Conservation (phyloP, 1,140 invertebrate species). For the Paraescarpia echinospica region DNA sequence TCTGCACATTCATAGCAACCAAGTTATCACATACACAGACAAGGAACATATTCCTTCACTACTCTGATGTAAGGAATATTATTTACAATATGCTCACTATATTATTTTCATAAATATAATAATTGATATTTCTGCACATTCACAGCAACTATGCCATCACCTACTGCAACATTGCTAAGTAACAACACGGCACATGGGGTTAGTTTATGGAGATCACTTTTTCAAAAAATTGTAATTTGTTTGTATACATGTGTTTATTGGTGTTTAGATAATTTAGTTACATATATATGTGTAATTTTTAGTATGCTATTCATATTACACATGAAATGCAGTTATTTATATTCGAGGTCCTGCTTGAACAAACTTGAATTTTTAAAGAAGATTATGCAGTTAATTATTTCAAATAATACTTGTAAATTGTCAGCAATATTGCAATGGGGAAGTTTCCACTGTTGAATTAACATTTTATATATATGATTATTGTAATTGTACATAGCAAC, state of each 20-base stretch:
- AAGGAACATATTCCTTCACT: too few species aligned
- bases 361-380: not conserved
- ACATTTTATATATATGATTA: not conserved
- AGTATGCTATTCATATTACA: not conserved
- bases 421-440: not conserved
- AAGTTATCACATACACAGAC: too few species aligned
- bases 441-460: not conserved
- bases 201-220: not conserved
- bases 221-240: not conserved
- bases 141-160: not conserved
- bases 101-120: not conserved
- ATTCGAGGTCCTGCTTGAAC: not conserved
- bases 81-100: not conserved
- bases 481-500: not conserved
- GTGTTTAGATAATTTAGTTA: not conserved
- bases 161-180: not conserved
- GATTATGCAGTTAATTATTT: not conserved
- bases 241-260: not conserved
- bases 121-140: not conserved
- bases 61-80: not conserved
- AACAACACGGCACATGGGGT: not conserved
- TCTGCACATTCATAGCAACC: too few species aligned
- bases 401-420: not conserved
- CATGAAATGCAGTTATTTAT: not conserved
- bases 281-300: not conserved